Percentiles rank a stretch among this genome's conserved stretches.
phyloP scores from a whole-genome alignment of 2,113 vertebrate genomes.

The Numenius arquata region DNA sequence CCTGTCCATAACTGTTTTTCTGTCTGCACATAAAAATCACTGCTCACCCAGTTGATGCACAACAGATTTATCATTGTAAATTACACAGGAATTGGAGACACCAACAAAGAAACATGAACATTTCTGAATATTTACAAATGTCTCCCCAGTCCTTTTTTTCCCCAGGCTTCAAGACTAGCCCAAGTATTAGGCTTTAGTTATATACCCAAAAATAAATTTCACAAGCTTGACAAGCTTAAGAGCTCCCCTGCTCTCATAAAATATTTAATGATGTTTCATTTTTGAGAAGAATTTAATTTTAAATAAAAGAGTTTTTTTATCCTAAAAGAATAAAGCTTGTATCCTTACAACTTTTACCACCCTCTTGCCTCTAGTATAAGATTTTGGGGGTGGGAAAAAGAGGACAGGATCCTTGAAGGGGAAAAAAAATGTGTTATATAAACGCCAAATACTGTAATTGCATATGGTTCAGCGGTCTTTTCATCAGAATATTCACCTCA shows the following conservation, averaged over 20 bases:
- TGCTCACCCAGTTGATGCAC: not conserved
- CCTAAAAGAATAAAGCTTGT: not conserved
- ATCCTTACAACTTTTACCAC: not conserved
- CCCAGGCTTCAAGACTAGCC: not conserved
- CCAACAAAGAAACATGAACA: not conserved
- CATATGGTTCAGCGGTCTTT: not conserved
- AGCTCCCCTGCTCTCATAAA: not conserved
- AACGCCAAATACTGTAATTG: not conserved
- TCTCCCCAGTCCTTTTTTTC: not conserved
- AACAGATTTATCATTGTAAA: not conserved
- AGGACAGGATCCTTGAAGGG: not conserved
- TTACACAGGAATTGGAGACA: not conserved
- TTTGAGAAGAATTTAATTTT: not conserved
- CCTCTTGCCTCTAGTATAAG: not conserved
- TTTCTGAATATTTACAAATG: not conserved
- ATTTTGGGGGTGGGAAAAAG: not conserved
- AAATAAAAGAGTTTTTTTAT: not conserved
- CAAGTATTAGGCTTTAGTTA: not conserved
- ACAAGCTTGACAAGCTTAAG: not conserved
- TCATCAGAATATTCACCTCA: not conserved
- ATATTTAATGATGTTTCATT: not conserved
- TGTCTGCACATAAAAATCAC: not conserved
- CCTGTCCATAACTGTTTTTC: not conserved
- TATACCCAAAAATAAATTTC: not conserved
- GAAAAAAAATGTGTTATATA: not conserved